These are phyloP conservation scores for Cantharis rustica DNA, from an alignment of 2,888 invertebrate genomes.

Conservation along the genomic window DNA sequence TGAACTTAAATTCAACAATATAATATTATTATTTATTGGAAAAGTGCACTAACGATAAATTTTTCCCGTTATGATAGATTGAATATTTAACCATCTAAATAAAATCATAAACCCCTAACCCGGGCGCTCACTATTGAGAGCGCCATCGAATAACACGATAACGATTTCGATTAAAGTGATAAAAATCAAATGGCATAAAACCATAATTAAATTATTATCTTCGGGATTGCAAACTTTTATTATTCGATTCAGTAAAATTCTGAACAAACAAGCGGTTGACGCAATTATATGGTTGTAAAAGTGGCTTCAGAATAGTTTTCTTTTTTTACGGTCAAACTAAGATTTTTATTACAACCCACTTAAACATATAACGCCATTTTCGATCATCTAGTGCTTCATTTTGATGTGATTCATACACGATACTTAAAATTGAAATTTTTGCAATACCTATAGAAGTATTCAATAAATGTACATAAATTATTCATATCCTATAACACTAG, in stretches of 20 bases:
- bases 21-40: not conserved
- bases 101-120: not conserved
- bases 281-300: not conserved
- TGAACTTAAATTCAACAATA: not conserved
- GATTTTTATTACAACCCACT: not conserved
- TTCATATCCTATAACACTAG: not conserved
- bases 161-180: not conserved
- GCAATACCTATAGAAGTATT: not conserved
- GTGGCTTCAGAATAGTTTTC: not conserved
- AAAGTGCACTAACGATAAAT: not conserved
- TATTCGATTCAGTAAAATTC: not conserved
- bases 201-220: not conserved
- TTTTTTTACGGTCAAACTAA: not conserved
- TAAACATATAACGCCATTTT: not conserved
- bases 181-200: not conserved
- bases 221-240: not conserved
- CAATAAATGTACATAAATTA: conserved; percentile 3
- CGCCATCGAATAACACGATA: not conserved
- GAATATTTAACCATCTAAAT: not conserved
- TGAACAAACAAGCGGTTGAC: not conserved
- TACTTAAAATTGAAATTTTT: not conserved
- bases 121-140: not conserved
- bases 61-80: not conserved
- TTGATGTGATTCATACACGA: not conserved
- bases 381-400: not conserved